These are phyloP conservation scores for Limenitis camilla DNA, from an alignment of 2,888 invertebrate genomes.

Conservation along the genomic window DNA sequence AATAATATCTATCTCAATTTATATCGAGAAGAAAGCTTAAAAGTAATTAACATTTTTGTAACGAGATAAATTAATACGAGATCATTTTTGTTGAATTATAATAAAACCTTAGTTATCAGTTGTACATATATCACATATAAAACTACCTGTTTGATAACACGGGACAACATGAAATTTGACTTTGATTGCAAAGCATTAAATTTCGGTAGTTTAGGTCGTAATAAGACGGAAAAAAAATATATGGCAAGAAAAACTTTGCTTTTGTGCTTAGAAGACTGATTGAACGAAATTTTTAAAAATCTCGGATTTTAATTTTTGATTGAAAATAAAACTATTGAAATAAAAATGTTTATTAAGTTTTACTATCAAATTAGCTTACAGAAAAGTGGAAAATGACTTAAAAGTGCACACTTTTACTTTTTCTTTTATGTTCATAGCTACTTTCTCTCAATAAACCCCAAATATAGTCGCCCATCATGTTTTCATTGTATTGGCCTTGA, in stretches of 20 bases:
- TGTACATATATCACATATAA: too few relatives aligned
- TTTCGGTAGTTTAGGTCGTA: constrained; percentile 13
- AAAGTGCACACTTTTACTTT: constrained; percentile 25
- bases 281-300: constrained; percentile 20
- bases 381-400: constrained; percentile 16
- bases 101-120: too few relatives aligned
- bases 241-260: too few relatives aligned
- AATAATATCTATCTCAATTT: too few relatives aligned
- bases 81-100: too few relatives aligned
- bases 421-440: constrained; percentile 21
- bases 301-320: constrained; percentile 19
- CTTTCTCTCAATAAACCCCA: constrained; percentile 24
- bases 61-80: too few relatives aligned
- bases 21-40: too few relatives aligned
- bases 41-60: too few relatives aligned
- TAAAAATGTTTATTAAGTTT: constrained; percentile 2
- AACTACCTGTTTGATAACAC: too few relatives aligned
- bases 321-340: constrained; percentile 19
- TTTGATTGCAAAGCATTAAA: constrained; percentile 11
- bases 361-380: neutral
- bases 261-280: constrained; percentile 15
- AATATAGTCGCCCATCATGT: constrained; percentile 26
- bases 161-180: constrained; percentile 13
- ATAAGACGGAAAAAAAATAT: constrained; percentile 15
- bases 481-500: too few relatives aligned